Conservation (phyloP, 2,888 invertebrate genomes). For the Leistus spinibarbis region DNA sequence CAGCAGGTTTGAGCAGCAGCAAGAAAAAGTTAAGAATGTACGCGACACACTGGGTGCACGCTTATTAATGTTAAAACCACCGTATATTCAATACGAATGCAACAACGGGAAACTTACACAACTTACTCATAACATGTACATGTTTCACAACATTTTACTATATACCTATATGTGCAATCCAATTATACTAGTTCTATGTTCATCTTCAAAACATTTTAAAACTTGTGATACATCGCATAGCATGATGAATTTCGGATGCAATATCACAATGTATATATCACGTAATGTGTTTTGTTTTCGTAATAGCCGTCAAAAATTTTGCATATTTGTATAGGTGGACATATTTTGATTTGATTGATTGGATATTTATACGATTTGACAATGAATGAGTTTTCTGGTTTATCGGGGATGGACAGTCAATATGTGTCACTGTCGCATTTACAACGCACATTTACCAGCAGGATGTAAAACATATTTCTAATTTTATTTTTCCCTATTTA, state of each 20-base stretch:
- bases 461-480: not conserved
- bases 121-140: not conserved
- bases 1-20: too few relatives aligned
- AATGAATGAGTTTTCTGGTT: conserved; percentile 16
- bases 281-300: not conserved
- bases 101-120: not conserved
- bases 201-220: too few relatives aligned
- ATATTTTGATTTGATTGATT: conserved; percentile 27
- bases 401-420: conserved; percentile 16
- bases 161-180: too few relatives aligned
- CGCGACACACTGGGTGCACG: not conserved
- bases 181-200: too few relatives aligned
- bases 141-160: not conserved
- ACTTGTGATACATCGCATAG: too few relatives aligned
- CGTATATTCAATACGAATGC: not conserved
- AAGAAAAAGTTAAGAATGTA: not conserved
- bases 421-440: not conserved
- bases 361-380: conserved; percentile 29
- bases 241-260: not conserved
- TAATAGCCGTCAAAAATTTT: not conserved
- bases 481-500: too few relatives aligned
- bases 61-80: not conserved
- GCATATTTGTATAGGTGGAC: not conserved
- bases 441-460: not conserved
- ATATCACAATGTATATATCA: not conserved